Percentiles rank a stretch among this genome's conserved stretches.
Evolutionary conservation across 2,888 invertebrate species (phyloP).

Genomic region (Spodoptera littoralis): DNA sequence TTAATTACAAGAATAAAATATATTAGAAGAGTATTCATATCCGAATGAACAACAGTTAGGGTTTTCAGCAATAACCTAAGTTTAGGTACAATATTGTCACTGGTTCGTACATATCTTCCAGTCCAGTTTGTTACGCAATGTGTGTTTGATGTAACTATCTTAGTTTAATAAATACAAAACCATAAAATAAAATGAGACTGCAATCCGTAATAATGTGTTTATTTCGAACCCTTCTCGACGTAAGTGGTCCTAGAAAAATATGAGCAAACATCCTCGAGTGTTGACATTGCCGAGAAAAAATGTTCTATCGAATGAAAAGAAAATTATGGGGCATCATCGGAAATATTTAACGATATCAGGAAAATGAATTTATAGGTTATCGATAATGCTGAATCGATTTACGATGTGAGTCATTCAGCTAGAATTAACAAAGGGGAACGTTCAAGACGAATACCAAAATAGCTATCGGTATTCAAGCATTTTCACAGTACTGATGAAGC

Average conservation of each 20-base stretch:
- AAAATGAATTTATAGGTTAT: slow-evolving; percentile 35
- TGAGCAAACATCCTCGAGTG: slow-evolving; percentile 18
- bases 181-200: slow-evolving; percentile 87
- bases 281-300: slow-evolving; percentile 16
- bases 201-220: slow-evolving; percentile 71
- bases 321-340: slow-evolving; percentile 14
- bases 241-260: slow-evolving; percentile 23
- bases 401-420: slow-evolving; percentile 15
- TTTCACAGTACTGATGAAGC: slow-evolving; percentile 63
- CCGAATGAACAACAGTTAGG: slow-evolving; percentile 58
- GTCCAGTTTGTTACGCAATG: slow-evolving; percentile 84
- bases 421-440: slow-evolving; percentile 36
- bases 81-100: slow-evolving; percentile 73
- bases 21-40: slow-evolving; percentile 22
- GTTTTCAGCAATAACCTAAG: slow-evolving; percentile 56
- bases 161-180: slow-evolving; percentile 81
- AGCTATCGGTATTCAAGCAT: slow-evolving; percentile 32
- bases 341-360: slow-evolving; percentile 11
- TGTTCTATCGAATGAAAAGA: slow-evolving; percentile 14
- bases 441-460: slow-evolving; percentile 52
- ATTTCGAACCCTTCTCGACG: slow-evolving; percentile 34
- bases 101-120: slow-evolving; percentile 83
- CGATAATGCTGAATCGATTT: slow-evolving; percentile 18
- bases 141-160: slow-evolving; percentile 86
- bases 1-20: slow-evolving; percentile 40